Evolutionary conservation across 2,797 vertebrate species (phyloP).

Genomic region (Spheniscus humboldti): DNA sequence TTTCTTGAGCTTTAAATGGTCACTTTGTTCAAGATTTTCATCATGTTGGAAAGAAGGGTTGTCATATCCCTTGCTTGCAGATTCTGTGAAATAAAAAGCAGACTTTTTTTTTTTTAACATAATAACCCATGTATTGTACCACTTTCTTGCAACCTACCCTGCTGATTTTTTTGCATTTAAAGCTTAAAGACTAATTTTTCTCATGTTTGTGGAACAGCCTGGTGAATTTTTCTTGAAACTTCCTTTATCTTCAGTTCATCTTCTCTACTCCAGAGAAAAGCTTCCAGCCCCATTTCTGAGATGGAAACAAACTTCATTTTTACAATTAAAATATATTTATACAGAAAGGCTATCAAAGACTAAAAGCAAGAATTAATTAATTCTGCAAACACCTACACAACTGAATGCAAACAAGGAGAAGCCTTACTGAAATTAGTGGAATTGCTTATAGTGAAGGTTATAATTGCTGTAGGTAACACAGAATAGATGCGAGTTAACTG

Average conservation of each 20-base stretch:
- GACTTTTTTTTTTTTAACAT: not conserved
- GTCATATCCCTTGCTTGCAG: not conserved
- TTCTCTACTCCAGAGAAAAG: not conserved
- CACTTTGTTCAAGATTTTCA: constrained; percentile 34
- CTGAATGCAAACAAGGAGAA: not conserved
- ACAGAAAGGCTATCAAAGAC: not conserved
- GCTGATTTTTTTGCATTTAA: not conserved
- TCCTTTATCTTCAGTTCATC: not conserved
- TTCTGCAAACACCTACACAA: not conserved
- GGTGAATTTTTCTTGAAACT: not conserved
- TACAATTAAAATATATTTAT: not conserved
- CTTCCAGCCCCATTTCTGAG: not conserved
- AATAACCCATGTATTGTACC: not conserved
- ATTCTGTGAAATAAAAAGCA: constrained; percentile 10
- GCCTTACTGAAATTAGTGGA: not conserved
- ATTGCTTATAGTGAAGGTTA: not conserved
- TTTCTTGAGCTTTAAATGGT: not conserved
- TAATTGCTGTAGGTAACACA: not conserved
- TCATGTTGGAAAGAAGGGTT: constrained; percentile 56
- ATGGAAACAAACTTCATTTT: not conserved
- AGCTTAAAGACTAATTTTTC: not conserved
- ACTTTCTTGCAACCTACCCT: not conserved
- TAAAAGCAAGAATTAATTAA: not conserved
- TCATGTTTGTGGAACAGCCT: not conserved
- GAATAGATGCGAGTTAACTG: not conserved